phyloP scores from a whole-genome alignment of 2,888 invertebrate species.

The Troides helena region DNA sequence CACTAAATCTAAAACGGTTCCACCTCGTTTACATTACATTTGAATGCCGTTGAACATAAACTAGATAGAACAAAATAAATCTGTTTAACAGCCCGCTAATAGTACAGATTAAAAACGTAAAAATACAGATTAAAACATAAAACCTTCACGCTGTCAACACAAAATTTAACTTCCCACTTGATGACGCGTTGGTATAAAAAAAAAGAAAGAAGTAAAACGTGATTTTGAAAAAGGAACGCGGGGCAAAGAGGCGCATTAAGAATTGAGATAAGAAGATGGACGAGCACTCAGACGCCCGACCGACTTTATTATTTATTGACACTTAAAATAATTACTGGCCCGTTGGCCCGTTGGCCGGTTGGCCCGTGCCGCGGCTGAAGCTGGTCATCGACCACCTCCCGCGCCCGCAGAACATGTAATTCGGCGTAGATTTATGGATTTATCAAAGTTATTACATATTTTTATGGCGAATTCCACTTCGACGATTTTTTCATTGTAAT shows the following conservation, averaged over 20 bases:
- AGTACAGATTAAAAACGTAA: conserved; percentile 67
- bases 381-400: conserved; percentile 15
- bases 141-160: conserved; percentile 76
- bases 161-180: conserved; percentile 70
- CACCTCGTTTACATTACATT: conserved; percentile 13
- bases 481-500: background rate
- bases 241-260: conserved; percentile 79
- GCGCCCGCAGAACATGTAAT: conserved; percentile 3
- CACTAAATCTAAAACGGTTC: conserved; percentile 10
- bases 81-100: conserved; percentile 48
- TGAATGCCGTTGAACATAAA: conserved; percentile 47
- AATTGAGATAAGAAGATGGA: conserved; percentile 79
- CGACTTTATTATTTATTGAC: conserved; percentile 80
- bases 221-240: conserved; percentile 62
- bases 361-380: conserved; percentile 66
- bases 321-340: conserved; percentile 77
- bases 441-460: conserved; percentile 2
- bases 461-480: background rate
- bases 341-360: conserved; percentile 73
- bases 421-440: conserved; percentile 30
- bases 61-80: conserved; percentile 56
- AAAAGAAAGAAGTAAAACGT: conserved; percentile 57
- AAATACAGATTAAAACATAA: conserved; percentile 76
- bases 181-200: conserved; percentile 48
- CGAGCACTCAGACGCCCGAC: conserved; percentile 74